These are phyloP conservation scores for Anthophora plumipes DNA, from an alignment of 2,888 invertebrate genomes.

Conservation along the genomic window DNA sequence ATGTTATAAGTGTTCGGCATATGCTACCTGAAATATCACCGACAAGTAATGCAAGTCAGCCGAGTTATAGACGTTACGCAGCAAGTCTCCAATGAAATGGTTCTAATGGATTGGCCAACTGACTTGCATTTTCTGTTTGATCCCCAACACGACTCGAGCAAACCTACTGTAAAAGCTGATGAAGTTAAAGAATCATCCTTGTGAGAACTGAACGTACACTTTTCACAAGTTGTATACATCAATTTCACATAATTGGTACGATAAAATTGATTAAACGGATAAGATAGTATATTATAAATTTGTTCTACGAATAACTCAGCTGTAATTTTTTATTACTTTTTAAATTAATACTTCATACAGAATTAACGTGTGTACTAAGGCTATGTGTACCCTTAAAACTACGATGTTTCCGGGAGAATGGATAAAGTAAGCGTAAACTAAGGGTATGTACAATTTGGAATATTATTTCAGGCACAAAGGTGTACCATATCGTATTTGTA, in stretches of 20 bases:
- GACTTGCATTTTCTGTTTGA: conserved; percentile 69
- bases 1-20: conserved; percentile 41
- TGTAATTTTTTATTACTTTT: no score
- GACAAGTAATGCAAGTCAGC: conserved; percentile 67
- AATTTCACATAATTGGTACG: conserved; percentile 15
- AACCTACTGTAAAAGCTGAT: conserved; percentile 64
- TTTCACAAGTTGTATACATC: conserved; percentile 42
- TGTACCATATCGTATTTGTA: not conserved
- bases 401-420: not conserved
- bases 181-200: conserved; percentile 57
- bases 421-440: not conserved
- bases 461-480: not conserved
- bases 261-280: conserved; percentile 1
- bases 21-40: conserved; percentile 50
- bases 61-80: conserved; percentile 68
- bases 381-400: not conserved
- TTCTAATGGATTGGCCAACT: conserved; percentile 72
- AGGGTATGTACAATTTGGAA: not conserved
- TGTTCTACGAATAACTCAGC: not conserved
- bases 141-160: conserved; percentile 40
- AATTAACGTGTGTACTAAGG: no score
- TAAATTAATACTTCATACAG: no score
- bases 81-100: conserved; percentile 68
- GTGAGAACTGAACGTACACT: conserved; percentile 38
- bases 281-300: not conserved